Base-by-base conservation (phyloP, 2,797 vertebrate species). In the Microctenopoma steveboyesi region DNA sequence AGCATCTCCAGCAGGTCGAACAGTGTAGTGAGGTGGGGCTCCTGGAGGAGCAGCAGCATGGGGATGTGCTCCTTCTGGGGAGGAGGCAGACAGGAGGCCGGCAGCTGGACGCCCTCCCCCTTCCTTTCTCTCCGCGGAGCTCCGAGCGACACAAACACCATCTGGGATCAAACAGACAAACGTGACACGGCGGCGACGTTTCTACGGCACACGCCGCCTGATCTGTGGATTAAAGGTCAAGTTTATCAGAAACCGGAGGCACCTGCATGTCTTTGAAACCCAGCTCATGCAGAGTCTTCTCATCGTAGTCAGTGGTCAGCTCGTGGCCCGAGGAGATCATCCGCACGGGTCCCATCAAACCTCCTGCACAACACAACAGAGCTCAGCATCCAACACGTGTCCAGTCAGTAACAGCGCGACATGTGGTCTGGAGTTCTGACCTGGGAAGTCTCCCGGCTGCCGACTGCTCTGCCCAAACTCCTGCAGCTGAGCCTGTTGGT, bases 191-290 rank as follows among this genome's bases (percentile, higher is more conserved):
- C 0, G 7, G 46, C 7, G 16, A 48, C 3, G 14, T 10, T 18
- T 28, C n/a, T 14, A 42, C 15, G 35, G 9, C 16, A 27, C 43
- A 13, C 11, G 40, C 3, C 3, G 2, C 2, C 15, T 18, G 18
- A 30, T 3, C 5, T 9, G 18, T 0, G 0, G 22, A 1, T 22
- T 22, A 22, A 22, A 22, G 2, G 22, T 22, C 22, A 22, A 22
- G 22, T 22, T 4, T 11, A 48, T 46, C 1, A 16, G 15, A 22
- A 30, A 11, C 4, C 13, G 2, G 22, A 7, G 14, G 72, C 91
- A 98, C 98, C 97, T 99, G 98, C 98, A 99, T 98, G 91, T 99
- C 97, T 86, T 99, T 99, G 86, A 99, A 99, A 30, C 98, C 98
- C 81, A 99, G 88, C 73, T 99, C 97, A 42, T 98, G 97, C 55